Percentiles rank a stretch among this genome's conserved stretches.
These are phyloP conservation scores for Periophthalmus modestus DNA, from an alignment of 2,113 vertebrate species.

Conservation along the genomic window DNA sequence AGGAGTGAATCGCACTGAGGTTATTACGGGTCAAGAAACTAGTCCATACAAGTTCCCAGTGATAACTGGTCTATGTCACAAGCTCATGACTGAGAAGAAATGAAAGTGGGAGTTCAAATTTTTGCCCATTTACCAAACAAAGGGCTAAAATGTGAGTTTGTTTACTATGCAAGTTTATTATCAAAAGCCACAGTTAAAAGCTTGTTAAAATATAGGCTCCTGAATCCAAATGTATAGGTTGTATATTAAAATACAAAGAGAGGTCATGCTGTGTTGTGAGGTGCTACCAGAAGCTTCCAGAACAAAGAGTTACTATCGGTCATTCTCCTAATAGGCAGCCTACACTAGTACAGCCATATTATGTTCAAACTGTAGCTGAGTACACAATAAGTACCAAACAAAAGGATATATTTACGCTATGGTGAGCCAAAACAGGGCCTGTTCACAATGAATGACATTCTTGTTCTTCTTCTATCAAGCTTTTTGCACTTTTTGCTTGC, in stretches of 20 bases:
- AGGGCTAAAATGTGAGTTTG: background rate
- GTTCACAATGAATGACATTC: conserved; percentile 18
- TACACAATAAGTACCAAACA: conserved; percentile 7
- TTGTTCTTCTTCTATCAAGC: background rate
- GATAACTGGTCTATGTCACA: conserved; percentile 29
- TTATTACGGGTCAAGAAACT: conserved; percentile 45
- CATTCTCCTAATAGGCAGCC: conserved; percentile 50
- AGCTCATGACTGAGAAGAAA: conserved; percentile 37
- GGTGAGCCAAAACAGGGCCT: background rate
- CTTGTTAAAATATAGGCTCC: background rate
- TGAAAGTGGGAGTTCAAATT: background rate
- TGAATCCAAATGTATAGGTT: background rate
- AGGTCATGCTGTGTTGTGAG: background rate
- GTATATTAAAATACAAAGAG: background rate
- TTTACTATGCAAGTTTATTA: conserved; percentile 2
- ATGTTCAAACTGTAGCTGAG: conserved; percentile 26
- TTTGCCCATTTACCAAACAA: background rate
- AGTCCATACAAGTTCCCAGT: conserved; percentile 33
- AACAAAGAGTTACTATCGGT: conserved; percentile 72
- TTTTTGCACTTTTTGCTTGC: background rate
- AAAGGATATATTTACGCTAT: background rate
- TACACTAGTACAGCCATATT: conserved; percentile 20
- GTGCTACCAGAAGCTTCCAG: conserved; percentile 15
- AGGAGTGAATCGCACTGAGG: conserved; percentile 18
- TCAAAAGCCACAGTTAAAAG: background rate